phyloP scores from a whole-genome alignment of 1,140 invertebrate species.

The Drosophila azteca region DNA sequence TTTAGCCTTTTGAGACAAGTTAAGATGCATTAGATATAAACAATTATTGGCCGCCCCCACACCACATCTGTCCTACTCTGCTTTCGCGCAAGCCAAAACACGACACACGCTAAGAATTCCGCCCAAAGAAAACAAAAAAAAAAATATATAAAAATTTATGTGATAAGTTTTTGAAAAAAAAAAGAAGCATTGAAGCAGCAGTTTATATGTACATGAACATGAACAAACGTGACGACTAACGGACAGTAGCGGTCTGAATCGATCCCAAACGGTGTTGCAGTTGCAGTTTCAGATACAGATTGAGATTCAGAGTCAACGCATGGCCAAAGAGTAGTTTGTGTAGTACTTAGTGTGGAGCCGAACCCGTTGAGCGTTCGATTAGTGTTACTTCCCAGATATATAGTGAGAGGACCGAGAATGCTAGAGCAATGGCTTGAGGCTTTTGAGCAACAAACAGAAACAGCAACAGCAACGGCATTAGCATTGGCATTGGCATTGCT shows the following conservation, averaged over 20 bases:
- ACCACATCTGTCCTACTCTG: slow-evolving; percentile 30
- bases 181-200: slow-evolving; percentile 14
- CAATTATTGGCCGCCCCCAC: slow-evolving; percentile 17
- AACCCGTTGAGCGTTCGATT: slow-evolving; percentile 50
- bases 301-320: slow-evolving; percentile 15
- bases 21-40: slow-evolving; percentile 12
- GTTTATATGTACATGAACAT: background rate
- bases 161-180: slow-evolving; percentile 73
- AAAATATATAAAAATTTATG: slow-evolving; percentile 78
- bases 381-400: slow-evolving; percentile 45
- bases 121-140: slow-evolving; percentile 62
- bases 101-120: slow-evolving; percentile 80
- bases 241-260: slow-evolving; percentile 6
- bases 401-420: slow-evolving; percentile 36
- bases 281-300: background rate
- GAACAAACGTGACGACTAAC: background rate
- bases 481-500: slow-evolving; percentile 41
- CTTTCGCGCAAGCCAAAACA: slow-evolving; percentile 52
- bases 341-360: slow-evolving; percentile 3
- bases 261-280: background rate
- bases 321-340: slow-evolving; percentile 39
- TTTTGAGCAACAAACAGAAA: no score
- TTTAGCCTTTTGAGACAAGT: slow-evolving; percentile 41
- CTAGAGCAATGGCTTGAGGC: slow-evolving; percentile 13
- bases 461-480: background rate